phyloP scores from a whole-genome alignment of 2,888 invertebrate genomes.

The Malthinus flaveolus region DNA sequence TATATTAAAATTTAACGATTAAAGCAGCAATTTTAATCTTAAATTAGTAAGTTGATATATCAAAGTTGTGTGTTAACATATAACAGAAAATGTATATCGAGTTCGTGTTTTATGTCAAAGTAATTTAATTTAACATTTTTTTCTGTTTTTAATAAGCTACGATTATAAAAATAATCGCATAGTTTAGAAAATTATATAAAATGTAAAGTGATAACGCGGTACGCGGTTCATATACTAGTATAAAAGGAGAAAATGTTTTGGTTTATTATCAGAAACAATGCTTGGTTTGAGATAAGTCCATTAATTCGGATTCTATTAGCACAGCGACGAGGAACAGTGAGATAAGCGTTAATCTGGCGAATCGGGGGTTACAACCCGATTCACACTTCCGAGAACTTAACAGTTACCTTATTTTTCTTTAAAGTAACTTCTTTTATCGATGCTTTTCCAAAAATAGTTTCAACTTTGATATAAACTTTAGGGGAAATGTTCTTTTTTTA shows the following conservation, averaged over 20 bases:
- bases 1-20: conserved; percentile 22
- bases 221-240: conserved; percentile 36
- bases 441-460: too few relatives aligned
- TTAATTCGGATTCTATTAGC: conserved; percentile 45
- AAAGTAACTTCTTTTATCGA: conserved; percentile 16
- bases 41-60: conserved; percentile 20
- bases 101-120: conserved; percentile 10
- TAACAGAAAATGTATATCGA: too few relatives aligned
- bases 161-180: too few relatives aligned
- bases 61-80: conserved; percentile 8
- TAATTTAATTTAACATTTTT: not conserved
- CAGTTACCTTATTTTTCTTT: conserved; percentile 22
- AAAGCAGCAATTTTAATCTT: conserved; percentile 10
- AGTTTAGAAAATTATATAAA: conserved; percentile 40
- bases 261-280: conserved; percentile 41
- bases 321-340: conserved; percentile 40
- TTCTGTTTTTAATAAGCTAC: too few relatives aligned
- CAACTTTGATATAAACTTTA: too few relatives aligned
- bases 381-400: conserved; percentile 35
- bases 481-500: too few relatives aligned
- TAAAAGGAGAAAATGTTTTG: conserved; percentile 33
- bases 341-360: conserved; percentile 42
- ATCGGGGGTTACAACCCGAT: conserved; percentile 34
- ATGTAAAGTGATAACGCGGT: conserved; percentile 35
- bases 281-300: conserved; percentile 41